Base-by-base conservation (phyloP, 2,797 vertebrate genomes). In the Philypnodon macrostomus region DNA sequence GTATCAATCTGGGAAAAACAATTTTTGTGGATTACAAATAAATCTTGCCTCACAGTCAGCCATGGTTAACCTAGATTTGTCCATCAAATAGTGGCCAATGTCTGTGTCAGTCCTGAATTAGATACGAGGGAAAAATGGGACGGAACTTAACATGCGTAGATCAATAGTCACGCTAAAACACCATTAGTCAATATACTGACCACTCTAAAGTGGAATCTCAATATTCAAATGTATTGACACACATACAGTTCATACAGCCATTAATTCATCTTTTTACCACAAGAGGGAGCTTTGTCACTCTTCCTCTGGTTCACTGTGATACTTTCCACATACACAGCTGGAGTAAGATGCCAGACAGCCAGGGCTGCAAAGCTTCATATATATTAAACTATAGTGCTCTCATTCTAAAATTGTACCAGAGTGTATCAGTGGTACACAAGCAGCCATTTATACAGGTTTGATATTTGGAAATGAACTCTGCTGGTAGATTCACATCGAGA, bases 51-150 rank as follows among this genome's bases (percentile, higher is more conserved):
- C 49, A 58, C 58, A 56, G 39, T 55, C 54, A 39, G 44, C 35
- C 54, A 73, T 63, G 60, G 34, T 50, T 80, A 83, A 82, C 70
- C 76, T 66, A 74, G 71, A 77, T 85, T 65, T 81, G 63, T 48
- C 56, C 60, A 61, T 73, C 65, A 72, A 48, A 65, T 14, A 3
- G 18, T 55, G 60, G 42, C 15, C 38, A 42, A 33, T 10, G 24
- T 19, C 26, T 53, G 13, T 61, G 48, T 58, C 45, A 47, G 41
- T 37, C 16, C 55, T 58, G 40, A 36, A 52, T 38, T 46, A 52
- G 33, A 67, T 34, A 32, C 23, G 19, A 53, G 12, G 57, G 35
- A 23, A 53, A 79, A 77, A 59, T 75, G 45, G 69, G 70, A 48
- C 73, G 60, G 19, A 41, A 47, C 35, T 19, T 4, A 5, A 44